Evolutionary conservation across 2,888 invertebrate genomes (phyloP).

Genomic region (Polietes domitor): DNA sequence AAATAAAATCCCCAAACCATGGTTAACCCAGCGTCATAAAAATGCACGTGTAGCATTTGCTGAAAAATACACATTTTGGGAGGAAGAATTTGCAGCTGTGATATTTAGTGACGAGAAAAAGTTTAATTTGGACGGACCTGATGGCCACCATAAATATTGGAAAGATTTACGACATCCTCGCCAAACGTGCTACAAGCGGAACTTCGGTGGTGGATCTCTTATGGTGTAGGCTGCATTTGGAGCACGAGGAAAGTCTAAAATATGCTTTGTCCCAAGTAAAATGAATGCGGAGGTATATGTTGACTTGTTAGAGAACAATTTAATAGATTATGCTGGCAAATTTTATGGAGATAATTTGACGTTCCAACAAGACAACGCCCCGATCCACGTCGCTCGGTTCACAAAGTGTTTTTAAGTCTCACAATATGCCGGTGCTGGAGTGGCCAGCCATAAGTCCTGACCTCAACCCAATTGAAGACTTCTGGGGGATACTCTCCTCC

Average conservation of each 20-base stretch:
- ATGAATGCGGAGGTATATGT: neutral
- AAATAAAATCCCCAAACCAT: neutral
- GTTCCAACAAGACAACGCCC: neutral
- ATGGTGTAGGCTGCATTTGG: too few species aligned
- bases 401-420: conserved; percentile 2
- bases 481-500: neutral
- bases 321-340: neutral
- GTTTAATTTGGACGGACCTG: too few species aligned
- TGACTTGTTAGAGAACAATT: neutral
- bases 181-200: neutral
- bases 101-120: neutral
- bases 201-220: too few species aligned
- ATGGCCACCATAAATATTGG: too few species aligned
- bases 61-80: neutral
- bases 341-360: neutral
- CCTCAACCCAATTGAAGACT: conserved; percentile 16
- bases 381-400: neutral
- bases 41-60: neutral
- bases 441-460: conserved; percentile 37
- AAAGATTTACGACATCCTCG: too few species aligned
- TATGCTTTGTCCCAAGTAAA: too few species aligned
- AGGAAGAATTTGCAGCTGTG: neutral
- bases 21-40: neutral
- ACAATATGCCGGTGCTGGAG: conserved; percentile 3
- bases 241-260: neutral